Evolutionary conservation across 2,113 vertebrate genomes (phyloP).

Genomic region (Alaudala cheleensis): DNA sequence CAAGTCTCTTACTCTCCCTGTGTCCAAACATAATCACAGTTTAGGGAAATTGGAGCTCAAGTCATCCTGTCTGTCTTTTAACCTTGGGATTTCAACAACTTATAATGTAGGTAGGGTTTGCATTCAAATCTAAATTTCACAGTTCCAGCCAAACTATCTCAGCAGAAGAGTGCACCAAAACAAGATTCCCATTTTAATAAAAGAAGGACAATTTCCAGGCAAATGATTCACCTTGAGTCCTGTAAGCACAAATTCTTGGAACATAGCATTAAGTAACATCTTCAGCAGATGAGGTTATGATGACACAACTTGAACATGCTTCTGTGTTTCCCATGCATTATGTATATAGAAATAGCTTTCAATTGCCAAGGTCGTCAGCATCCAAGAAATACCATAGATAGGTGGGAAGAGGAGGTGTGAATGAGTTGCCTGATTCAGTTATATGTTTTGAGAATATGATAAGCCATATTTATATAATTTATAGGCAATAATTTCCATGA

Average conservation of each 20-base stretch:
- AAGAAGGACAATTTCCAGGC: not conserved
- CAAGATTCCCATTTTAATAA: not conserved
- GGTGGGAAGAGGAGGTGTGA: slow-evolving; percentile 14
- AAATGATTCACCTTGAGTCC: slow-evolving; percentile 21
- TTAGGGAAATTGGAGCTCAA: slow-evolving; percentile 1
- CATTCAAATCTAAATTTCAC: not conserved
- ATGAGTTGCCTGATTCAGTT: not conserved
- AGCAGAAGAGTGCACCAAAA: not conserved
- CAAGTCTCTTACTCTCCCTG: not conserved
- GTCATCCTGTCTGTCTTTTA: not conserved
- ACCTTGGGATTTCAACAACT: slow-evolving; percentile 27
- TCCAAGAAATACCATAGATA: slow-evolving; percentile 24
- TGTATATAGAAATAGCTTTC: not conserved
- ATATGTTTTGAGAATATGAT: not conserved
- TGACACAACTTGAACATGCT: not conserved
- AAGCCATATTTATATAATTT: not conserved
- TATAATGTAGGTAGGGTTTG: not conserved
- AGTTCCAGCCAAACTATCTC: not conserved
- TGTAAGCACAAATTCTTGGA: not conserved
- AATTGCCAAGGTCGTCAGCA: not conserved
- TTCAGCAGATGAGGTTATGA: not conserved
- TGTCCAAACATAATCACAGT: not conserved
- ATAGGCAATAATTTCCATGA: not conserved
- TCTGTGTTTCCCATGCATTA: not conserved
- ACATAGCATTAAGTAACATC: not conserved